Percentiles rank a stretch among this genome's conserved stretches.
These are phyloP conservation scores for Verasper variegatus DNA, from an alignment of 2,113 vertebrate species.

Conservation along the genomic window DNA sequence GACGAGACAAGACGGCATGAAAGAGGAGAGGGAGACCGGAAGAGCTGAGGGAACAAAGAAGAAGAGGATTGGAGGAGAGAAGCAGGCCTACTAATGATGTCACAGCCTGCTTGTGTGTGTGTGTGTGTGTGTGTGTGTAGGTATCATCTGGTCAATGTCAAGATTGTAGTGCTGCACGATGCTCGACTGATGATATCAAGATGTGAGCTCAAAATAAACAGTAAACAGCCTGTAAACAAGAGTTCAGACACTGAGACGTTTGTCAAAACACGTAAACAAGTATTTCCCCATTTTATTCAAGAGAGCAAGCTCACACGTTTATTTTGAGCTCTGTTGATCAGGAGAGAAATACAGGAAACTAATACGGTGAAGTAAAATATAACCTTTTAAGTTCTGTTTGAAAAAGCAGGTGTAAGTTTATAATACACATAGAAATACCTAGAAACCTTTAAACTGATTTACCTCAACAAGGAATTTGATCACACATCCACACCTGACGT, in stretches of 20 bases:
- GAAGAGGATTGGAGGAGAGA: neutral
- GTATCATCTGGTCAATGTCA: constrained; percentile 33
- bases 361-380: too few species aligned
- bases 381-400: too few species aligned
- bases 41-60: neutral
- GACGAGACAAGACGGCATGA: neutral
- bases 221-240: neutral
- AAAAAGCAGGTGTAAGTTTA: too few species aligned
- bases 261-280: neutral
- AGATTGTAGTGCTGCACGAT: neutral
- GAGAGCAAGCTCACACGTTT: too few species aligned
- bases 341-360: too few species aligned
- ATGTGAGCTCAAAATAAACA: neutral
- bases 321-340: too few species aligned
- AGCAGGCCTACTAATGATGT: constrained; percentile 2
- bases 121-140: constrained; percentile 10
- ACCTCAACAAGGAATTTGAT: too few species aligned
- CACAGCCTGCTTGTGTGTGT: neutral
- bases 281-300: too few species aligned
- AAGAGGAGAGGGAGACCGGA: neutral
- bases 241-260: neutral
- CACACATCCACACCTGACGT: too few species aligned
- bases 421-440: too few species aligned
- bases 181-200: neutral
- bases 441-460: too few species aligned